phyloP scores from a whole-genome alignment of 1,140 invertebrate species.

The Trichonephila inaurata region DNA sequence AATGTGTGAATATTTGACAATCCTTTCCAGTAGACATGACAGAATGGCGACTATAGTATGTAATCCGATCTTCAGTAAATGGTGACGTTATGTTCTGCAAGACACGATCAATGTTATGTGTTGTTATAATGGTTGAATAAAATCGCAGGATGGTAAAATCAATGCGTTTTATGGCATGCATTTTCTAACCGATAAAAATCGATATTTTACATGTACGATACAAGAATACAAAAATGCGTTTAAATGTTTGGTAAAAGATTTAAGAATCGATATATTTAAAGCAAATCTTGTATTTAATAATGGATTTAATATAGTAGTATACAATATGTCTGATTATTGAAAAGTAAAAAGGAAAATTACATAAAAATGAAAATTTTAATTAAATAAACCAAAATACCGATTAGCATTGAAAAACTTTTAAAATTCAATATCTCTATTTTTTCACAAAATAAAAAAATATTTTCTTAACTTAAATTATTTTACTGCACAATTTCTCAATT shows the following conservation, averaged over 20 bases:
- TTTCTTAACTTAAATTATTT: too few species aligned
- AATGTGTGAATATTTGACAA: not conserved
- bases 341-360: too few species aligned
- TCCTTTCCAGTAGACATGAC: not conserved
- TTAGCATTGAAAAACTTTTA: too few species aligned
- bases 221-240: not conserved
- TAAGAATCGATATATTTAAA: not conserved
- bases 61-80: not conserved
- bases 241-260: not conserved
- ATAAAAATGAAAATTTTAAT: too few species aligned
- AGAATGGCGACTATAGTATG: not conserved
- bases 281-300: not conserved
- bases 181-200: not conserved
- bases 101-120: not conserved
- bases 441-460: too few species aligned
- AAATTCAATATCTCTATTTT: too few species aligned
- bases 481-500: too few species aligned
- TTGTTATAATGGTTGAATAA: not conserved
- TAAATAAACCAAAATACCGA: too few species aligned
- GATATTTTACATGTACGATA: not conserved
- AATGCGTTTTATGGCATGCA: not conserved
- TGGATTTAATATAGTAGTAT: too few species aligned
- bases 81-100: not conserved
- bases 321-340: too few species aligned
- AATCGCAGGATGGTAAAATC: not conserved